These are phyloP conservation scores for Agrilus planipennis DNA, from an alignment of 1,140 invertebrate genomes.

Conservation along the genomic window DNA sequence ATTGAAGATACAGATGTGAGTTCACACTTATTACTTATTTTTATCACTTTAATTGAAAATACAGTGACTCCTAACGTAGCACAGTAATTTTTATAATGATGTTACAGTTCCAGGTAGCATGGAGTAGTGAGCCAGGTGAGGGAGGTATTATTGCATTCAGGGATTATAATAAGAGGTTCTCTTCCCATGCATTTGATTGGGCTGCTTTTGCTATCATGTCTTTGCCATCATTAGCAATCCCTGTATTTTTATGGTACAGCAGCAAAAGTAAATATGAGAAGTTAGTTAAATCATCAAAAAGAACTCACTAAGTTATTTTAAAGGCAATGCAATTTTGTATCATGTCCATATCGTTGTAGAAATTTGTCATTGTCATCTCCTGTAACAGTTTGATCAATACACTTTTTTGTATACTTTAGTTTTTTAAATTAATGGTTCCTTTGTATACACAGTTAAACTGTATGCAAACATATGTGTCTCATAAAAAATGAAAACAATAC, in stretches of 20 bases:
- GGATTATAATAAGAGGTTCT: constrained; percentile 97
- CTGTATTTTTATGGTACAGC: constrained; percentile 85
- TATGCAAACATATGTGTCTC: too few species aligned
- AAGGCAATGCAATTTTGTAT: too few species aligned
- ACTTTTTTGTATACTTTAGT: too few species aligned
- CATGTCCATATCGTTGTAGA: not conserved
- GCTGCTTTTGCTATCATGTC: constrained; percentile 93
- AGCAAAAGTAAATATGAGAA: constrained; percentile 93
- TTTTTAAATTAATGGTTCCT: too few species aligned
- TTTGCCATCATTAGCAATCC: constrained; percentile 85
- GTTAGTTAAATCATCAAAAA: constrained; percentile 51
- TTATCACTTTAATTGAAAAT: too few species aligned
- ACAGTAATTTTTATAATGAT: constrained; percentile 6
- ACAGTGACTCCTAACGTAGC: too few species aligned
- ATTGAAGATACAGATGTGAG: constrained; percentile 57
- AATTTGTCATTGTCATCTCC: too few species aligned
- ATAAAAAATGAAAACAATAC: too few species aligned
- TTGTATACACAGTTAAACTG: too few species aligned
- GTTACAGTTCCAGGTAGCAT: constrained; percentile 63
- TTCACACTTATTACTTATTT: constrained; percentile 5
- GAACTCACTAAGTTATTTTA: constrained; percentile 36
- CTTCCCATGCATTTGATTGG: constrained; percentile 96
- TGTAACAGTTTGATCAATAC: too few species aligned
- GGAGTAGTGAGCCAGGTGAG: constrained; percentile 93
- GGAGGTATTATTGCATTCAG: constrained; percentile 89